Conservation (phyloP, 2,888 invertebrate species). For the Leucoptera coffeella region DNA sequence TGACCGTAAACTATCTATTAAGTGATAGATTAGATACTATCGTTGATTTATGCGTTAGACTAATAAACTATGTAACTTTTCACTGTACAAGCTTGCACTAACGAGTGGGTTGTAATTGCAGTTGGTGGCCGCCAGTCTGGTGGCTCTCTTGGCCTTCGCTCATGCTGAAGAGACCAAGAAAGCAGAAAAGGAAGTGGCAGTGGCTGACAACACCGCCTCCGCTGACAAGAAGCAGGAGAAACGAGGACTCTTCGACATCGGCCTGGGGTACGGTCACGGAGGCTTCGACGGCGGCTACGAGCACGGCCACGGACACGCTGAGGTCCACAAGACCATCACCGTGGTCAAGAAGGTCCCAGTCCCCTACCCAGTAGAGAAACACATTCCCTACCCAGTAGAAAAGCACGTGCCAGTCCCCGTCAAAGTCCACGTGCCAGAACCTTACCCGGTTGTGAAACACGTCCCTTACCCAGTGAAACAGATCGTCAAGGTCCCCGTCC, state of each 20-base stretch:
- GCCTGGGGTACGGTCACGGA: constrained; percentile 42
- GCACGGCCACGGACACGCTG: constrained; percentile 25
- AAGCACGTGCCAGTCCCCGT: constrained; percentile 57
- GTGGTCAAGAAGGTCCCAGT: constrained; percentile 68
- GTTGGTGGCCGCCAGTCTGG: constrained; percentile 57
- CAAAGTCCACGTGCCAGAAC: constrained; percentile 61
- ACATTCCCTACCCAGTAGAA: constrained; percentile 61
- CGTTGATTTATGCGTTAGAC: too few relatives aligned
- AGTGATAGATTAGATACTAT: too few relatives aligned
- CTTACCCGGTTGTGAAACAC: constrained; percentile 62
- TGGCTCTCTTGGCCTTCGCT: constrained; percentile 55
- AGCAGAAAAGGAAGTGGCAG: constrained; percentile 53
- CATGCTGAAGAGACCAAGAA: constrained; percentile 53
- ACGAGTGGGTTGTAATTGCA: too few relatives aligned
- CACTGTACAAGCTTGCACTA: too few relatives aligned
- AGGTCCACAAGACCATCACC: constrained; percentile 62
- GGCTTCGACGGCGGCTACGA: constrained; percentile 12
- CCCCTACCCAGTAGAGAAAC: constrained; percentile 68
- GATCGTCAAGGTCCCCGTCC: constrained; percentile 53
- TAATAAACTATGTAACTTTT: too few relatives aligned
- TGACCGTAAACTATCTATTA: too few relatives aligned
- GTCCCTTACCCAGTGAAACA: constrained; percentile 64
- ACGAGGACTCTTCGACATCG: constrained; percentile 59
- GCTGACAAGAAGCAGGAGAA: constrained; percentile 69
- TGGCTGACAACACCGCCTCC: constrained; percentile 29